Base-by-base conservation (phyloP, 2,113 vertebrate genomes). In the Apteryx mantelli region DNA sequence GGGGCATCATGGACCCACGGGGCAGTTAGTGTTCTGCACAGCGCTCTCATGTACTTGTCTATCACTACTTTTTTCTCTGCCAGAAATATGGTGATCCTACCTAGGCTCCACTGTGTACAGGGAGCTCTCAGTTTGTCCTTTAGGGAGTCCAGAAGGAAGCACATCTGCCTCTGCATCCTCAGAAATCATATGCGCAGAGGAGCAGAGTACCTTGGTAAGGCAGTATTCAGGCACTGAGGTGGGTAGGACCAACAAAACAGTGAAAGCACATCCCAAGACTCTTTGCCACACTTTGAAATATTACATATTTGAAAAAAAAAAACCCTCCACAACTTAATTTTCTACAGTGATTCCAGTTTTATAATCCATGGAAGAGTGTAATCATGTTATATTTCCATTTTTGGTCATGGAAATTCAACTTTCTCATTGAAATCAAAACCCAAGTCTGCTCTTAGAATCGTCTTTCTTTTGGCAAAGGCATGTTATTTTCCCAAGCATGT, bases 1-100 rank as follows among this genome's bases (percentile, higher is more conserved):
- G 44, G 13, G 19, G 13, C 38, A 46, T 60, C 0, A 0, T 1
- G 1, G 50, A 36, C 4, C 2, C 28, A 12, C 3, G 5, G 53
- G 42, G 26, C 50, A 65, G 64, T 40, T 38, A 38, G 36, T 38
- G 53, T 38, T 69, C 63, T 70, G 55, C 40, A 12, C 20, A 50
- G 48, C n/a, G 19, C n/a, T 71, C 42, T 8, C 63, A 77, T 26
- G 10, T 25, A 28, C 30, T 52, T 65, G 10, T 52, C 22, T 21
- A 44, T 21, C 22, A 25, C 24, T 56, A 5, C 2, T 38, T 18
- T 69, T 64, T 25, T 11, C 24, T 50, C 36, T 71, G 56, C 8
- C 26, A 70, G 63, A 76, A 86, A 81, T 44, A 70, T 2, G 24
- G 16, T 28, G 30, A 44, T 52, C 7, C 30, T 74, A 11, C 40